Evolutionary conservation across 2,113 vertebrate species (phyloP).

Genomic region (Zootoca vivipara): DNA sequence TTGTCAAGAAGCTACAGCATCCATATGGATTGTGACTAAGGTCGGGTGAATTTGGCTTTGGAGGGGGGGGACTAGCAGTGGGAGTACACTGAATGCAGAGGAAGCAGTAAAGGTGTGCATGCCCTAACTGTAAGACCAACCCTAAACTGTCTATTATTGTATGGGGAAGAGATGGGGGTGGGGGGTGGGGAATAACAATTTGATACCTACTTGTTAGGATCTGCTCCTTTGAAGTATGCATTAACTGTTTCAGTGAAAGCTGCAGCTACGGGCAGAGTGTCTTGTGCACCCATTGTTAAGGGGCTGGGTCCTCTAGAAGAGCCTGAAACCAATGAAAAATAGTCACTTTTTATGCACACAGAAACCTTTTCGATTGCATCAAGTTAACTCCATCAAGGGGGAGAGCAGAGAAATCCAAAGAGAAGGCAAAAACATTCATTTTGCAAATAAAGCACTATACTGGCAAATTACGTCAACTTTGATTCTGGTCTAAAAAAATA

Average conservation of each 20-base stretch:
- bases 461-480: neutral
- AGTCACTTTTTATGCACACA: constrained; percentile 38
- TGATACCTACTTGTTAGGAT: constrained; percentile 91
- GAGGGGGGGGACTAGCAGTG: no score
- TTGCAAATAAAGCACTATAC: neutral
- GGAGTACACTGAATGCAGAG: no score
- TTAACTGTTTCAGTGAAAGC: constrained; percentile 98
- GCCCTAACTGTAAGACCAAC: neutral
- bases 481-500: constrained; percentile 13
- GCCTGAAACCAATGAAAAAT: constrained; percentile 76
- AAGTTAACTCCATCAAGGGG: neutral
- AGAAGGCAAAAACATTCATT: neutral
- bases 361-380: constrained; percentile 6
- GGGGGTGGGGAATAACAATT: no score
- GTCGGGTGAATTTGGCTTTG: no score
- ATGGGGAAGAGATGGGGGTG: neutral
- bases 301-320: constrained; percentile 96
- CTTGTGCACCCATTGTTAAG: constrained; percentile 97
- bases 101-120: no score
- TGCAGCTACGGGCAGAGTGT: constrained; percentile 95
- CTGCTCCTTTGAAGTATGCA: constrained; percentile 97
- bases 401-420: neutral
- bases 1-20: no score
- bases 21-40: no score
- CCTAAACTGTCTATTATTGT: neutral